Base-by-base conservation (phyloP, 2,113 vertebrate species). In the Pteronura brasiliensis region DNA sequence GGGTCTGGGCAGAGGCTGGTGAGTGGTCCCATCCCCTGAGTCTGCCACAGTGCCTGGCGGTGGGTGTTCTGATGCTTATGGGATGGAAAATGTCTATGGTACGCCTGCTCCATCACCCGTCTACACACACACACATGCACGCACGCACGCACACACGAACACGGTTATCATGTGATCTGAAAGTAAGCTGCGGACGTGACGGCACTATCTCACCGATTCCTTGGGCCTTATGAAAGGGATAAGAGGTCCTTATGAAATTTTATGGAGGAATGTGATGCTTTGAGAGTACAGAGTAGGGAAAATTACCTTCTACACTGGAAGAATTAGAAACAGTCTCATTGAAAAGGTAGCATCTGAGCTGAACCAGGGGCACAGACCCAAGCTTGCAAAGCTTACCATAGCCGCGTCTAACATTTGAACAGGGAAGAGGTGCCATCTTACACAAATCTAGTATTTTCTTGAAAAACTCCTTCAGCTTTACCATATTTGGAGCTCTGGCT, bases 401-500 rank as follows among this genome's bases (percentile, higher is more conserved):
- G 69, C 39, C n/a, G 1, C 6, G 42, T 31, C 23, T 79, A 11
- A 61, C 67, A 25, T 76, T 55, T 63, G 15, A 77, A 39, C 5
- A 23, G 44, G 36, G 65, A n/a, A 74, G 36, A 88, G 47, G 47
- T 18, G 8, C 4, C 20, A 18, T 44, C 63, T 83, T 63, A 25
- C 20, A n/a, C n/a, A 72, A 61, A 55, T 29, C 27, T 14, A 20
- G 83, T 29, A 1, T 52, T 79, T 92, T 72, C 76, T 52, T n/a
- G 29, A 91, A 47, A 86, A 52, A 31, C 67, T 79, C 74, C 8
- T 18, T 79, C 25, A 11, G 4, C 31, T n/a, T 93, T 55, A 34
- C 92, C 95, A 8, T 96, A 79, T 93, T 96, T 96, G 89, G 95
- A 86, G 71, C 72, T 55, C 42, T 81, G 36, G 57, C 69, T 44